Evolutionary conservation across 2,888 invertebrate species (phyloP), one percentile per base, ranked within the genome.

Genomic region (Troglohyphantes excavatus): DNA sequence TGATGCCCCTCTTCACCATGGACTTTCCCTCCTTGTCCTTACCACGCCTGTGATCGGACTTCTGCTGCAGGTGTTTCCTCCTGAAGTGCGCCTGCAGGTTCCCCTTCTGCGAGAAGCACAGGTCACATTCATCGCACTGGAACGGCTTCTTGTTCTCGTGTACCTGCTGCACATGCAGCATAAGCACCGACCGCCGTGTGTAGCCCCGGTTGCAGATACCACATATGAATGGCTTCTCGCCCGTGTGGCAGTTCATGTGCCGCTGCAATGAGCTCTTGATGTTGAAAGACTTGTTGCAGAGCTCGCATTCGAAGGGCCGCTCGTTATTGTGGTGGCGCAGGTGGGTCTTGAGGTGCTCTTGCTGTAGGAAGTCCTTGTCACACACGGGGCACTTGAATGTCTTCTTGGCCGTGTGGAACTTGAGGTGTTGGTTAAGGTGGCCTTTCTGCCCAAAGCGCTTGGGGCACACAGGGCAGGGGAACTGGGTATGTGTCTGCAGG

Each of bases 381-480:
- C 94, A 94, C 17, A 93, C 87, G 3, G 92, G 76, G 67, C 92
- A 92, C 23, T 85, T 90, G 75, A 82, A 91, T 6, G 90, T 76
- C 43, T 90, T 91, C 26, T 88, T 90, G n/a, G 75, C 75, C 11
- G 87, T 61, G 59, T 92, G 92, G 61, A 88, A 88, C 23, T 87
- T 88, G 67, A 92, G 70, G 85, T 92, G 92, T 59, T 84, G 90
- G 59, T 72, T 84, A 5, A 84, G 65, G 59, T 90, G 78, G 17
- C 84, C 84, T 79, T 90, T 90, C 39, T 90, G 83, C 2, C 63
- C 17, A 19, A 90, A 90, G 9, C 73, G 75, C 29, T 90, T 90
- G 53, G 79, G 72, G 43, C 90, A 90, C 0, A 90, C 19, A 67
- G 84, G 79, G 59, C 90, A 90, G 63, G 67, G 79, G 84, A 90